Base-by-base conservation (phyloP, 23 tunicate species). In the Trididemnum clinides region DNA sequence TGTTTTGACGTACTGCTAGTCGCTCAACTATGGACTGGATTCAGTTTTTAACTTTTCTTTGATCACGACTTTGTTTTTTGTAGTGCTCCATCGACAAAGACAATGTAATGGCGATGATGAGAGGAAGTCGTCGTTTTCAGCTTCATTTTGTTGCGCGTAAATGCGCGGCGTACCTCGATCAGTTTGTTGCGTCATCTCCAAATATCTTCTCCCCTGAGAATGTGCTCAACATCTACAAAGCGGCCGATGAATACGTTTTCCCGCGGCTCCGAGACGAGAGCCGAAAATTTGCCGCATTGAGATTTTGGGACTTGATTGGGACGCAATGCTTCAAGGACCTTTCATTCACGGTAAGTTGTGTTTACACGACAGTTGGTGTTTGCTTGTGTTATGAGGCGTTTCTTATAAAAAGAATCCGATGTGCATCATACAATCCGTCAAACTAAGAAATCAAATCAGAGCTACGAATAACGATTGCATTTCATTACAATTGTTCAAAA, bases 61-160 rank as follows among this genome's bases (percentile, higher is more conserved):
- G n/a, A n/a, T n/a, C n/a, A n/a, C n/a, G n/a, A n/a, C n/a, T n/a
- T n/a, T n/a, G n/a, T n/a, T n/a, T n/a, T n/a, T n/a, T n/a, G n/a
- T n/a, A 89, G 94, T 83, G 94, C 70, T 32, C 72, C 58, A 89
- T 89, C 80, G 94, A 89, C 78, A 75, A 76, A 39, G 94, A 89
- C 30, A 89, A 89, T 64, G 88, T 77, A 35, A 71, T 84, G 85
- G 81, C 77, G 29, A 28, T 74, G 39, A 36, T 84, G 71, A 71
- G 88, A 4, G 88, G 90, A 2, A 27, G 80, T 0, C 35, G 57
- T 3, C 57, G 88, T 3, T 89, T 89, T 31, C 81, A 73, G 30
- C 54, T 89, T 59, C 85, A 75, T 1, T 66, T 80, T 59, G 51
- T 89, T 19, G 88, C 84, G 35, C 75, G 33, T 27, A 81, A 89